Base-by-base conservation (phyloP, 1,140 invertebrate genomes). In the Centruroides vittatus region DNA sequence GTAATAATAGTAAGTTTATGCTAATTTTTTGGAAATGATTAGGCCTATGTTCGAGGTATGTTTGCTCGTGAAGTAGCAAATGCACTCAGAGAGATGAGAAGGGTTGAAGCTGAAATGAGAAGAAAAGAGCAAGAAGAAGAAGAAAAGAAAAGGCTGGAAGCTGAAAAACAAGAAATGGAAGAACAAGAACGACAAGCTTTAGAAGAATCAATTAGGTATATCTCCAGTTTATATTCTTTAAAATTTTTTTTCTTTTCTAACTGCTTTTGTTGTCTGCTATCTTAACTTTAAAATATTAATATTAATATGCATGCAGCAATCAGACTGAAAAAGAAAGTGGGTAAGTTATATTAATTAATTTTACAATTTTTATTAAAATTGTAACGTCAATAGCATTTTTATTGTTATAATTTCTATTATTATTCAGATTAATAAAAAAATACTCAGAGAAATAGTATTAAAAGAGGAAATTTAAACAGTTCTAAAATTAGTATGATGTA, bases 101-200 rank as follows among this genome's bases (percentile, higher is more conserved):
- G 86, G n/a, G 86, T 94, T 36, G 91, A 96, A 73, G 88, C 93
- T 70, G 90, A 94, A 76, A 88, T 92, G 80, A 79, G 84, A 61
- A 81, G 86, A 68, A 78, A 87, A 58, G 86, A 89, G 68, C 81
- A 84, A 65, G 63, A 81, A 61, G 85, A 87, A 69, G 80, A 84
- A 70, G 84, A 86, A 71, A 75, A 79, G 66, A 61, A 60, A 55
- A 75, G 74, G 65, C 70, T 77, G 13, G 78, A 80, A 61, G 69
- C 71, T 58, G 72, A 64, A 59, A 53, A 52, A 35, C 48, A 57
- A 41, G 62, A 63, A 57, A 60, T 63, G 62, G 58, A 60, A 60
- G 62, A 63, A 54, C 54, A 63, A 11, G 62, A 63, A 57, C 56
- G 58, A 59, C 53, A 35, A n/a, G 57, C 57, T 59, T 35, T 62